These are phyloP conservation scores for Lepidurus packardi DNA, from an alignment of 1,140 invertebrate genomes.

Conservation along the genomic window DNA sequence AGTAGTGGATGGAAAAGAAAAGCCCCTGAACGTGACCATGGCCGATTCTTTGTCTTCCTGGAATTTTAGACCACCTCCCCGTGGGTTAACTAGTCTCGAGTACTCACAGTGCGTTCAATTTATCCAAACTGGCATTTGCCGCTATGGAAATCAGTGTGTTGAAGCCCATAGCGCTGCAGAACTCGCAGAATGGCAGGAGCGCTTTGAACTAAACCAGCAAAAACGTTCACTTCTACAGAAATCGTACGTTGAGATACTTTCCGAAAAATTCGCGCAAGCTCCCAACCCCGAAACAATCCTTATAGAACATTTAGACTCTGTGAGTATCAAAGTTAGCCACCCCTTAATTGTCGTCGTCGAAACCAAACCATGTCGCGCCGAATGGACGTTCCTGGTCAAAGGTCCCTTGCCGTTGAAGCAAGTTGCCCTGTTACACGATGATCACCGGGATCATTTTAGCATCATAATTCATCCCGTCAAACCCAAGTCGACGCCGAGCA, in stretches of 20 bases:
- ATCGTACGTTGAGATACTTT: conserved; percentile 13
- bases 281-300: conserved; percentile 44
- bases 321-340: conserved; percentile 56
- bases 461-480: conserved; percentile 47
- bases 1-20: not conserved
- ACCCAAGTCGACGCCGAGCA: conserved; percentile 24
- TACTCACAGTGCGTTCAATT: conserved; percentile 55
- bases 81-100: conserved; percentile 45
- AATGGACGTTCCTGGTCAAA: conserved; percentile 61
- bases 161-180: conserved; percentile 67
- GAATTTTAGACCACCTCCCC: conserved; percentile 41
- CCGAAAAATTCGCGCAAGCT: conserved; percentile 50
- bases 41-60: not conserved
- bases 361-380: conserved; percentile 58
- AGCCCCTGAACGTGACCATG: not conserved
- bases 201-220: conserved; percentile 58
- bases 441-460: conserved; percentile 64
- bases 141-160: conserved; percentile 64
- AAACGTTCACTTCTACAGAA: conserved; percentile 39
- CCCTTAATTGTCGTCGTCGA: conserved; percentile 58
- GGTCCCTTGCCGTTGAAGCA: conserved; percentile 48
- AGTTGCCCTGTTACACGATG: conserved; percentile 64
- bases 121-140: conserved; percentile 52
- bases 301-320: conserved; percentile 51
- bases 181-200: conserved; percentile 65